These are phyloP conservation scores for Lycia hirtaria DNA, from an alignment of 2,888 invertebrate genomes.

Conservation along the genomic window DNA sequence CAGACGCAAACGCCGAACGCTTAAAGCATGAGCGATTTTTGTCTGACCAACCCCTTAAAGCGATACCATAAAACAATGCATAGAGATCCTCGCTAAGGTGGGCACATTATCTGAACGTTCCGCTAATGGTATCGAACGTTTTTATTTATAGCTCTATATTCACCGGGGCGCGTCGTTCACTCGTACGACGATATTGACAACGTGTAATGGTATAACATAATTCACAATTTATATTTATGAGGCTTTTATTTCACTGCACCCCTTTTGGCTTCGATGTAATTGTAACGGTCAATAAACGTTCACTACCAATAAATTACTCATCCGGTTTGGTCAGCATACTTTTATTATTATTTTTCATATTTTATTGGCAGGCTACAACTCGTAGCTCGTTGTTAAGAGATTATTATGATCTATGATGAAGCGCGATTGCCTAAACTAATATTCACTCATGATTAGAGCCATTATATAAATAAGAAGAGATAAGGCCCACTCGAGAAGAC, in stretches of 20 bases:
- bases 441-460: too few species aligned
- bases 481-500: too few species aligned
- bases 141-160: slow-evolving; percentile 68
- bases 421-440: too few species aligned
- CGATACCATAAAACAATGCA: slow-evolving; percentile 67
- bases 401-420: too few species aligned
- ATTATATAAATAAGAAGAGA: too few species aligned
- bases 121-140: slow-evolving; percentile 69
- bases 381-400: too few species aligned
- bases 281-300: slow-evolving; percentile 29
- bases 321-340: slow-evolving; percentile 1
- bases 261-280: slow-evolving; percentile 30
- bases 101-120: slow-evolving; percentile 68
- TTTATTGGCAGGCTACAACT: too few species aligned
- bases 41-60: too few species aligned
- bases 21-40: too few species aligned
- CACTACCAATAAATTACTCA: slow-evolving; percentile 20
- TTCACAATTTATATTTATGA: slow-evolving; percentile 55
- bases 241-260: slow-evolving; percentile 48
- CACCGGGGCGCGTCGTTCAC: slow-evolving; percentile 55
- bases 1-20: slow-evolving; percentile 68
- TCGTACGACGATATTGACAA: slow-evolving; percentile 48
- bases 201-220: slow-evolving; percentile 55
- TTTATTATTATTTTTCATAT: too few species aligned
- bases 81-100: slow-evolving; percentile 59